Evolutionary conservation across 2,797 vertebrate genomes (phyloP).

Genomic region (Leptodactylus fallax): DNA sequence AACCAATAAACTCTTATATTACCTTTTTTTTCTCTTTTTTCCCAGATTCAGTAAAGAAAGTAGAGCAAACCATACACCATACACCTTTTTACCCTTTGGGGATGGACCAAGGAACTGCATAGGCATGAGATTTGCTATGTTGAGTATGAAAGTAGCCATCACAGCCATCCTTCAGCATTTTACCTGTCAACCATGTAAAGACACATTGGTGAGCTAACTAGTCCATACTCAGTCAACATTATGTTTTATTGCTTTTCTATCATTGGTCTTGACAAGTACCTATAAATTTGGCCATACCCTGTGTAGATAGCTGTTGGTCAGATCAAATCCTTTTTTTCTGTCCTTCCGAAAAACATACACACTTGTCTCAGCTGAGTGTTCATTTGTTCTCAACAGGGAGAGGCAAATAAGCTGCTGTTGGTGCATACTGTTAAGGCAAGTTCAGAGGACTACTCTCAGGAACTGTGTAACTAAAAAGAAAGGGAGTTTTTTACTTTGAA

Average conservation of each 20-base stretch:
- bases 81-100: conserved; percentile 81
- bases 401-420: too few relatives aligned
- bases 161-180: conserved; percentile 78
- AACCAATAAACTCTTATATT: neutral
- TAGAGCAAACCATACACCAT: conserved; percentile 75
- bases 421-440: too few relatives aligned
- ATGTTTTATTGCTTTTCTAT: neutral
- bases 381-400: too few relatives aligned
- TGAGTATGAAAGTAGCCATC: conserved; percentile 77
- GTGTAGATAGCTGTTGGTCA: too few relatives aligned
- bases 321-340: too few relatives aligned
- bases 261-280: neutral
- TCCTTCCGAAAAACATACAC: too few relatives aligned
- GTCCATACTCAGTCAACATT: neutral
- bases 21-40: neutral
- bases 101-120: conserved; percentile 85
- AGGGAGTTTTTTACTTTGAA: too few relatives aligned
- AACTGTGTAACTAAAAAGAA: too few relatives aligned
- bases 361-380: too few relatives aligned
- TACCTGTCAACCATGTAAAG: conserved; percentile 77
- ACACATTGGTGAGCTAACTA: conserved; percentile 78
- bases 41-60: conserved; percentile 81
- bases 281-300: too few relatives aligned
- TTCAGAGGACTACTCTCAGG: too few relatives aligned
- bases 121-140: conserved; percentile 83